These are phyloP conservation scores for Melanotaenia parkinsoni DNA, from an alignment of 2,797 vertebrate genomes.

Conservation along the genomic window DNA sequence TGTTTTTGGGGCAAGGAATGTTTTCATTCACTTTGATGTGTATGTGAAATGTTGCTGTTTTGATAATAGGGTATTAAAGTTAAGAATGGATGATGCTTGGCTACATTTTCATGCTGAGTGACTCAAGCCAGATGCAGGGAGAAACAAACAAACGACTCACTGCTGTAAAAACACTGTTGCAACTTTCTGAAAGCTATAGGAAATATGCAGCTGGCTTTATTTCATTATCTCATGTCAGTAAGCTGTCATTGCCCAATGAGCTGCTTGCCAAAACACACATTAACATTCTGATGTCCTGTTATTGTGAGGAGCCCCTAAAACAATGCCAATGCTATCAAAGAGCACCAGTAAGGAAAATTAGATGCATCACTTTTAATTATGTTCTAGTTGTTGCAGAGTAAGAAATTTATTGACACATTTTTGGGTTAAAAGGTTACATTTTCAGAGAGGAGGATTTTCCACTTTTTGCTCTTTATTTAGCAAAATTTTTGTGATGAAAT, in stretches of 20 bases:
- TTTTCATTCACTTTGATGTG: constrained; percentile 3
- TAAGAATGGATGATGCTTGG: constrained; percentile 14
- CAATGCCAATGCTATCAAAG: constrained; percentile 36
- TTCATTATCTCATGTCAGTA: constrained; percentile 57
- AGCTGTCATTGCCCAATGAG: constrained; percentile 40
- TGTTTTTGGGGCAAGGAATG: background rate
- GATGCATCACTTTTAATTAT: constrained; percentile 34
- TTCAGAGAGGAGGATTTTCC: background rate
- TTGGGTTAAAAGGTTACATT: background rate
- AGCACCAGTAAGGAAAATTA: constrained; percentile 9
- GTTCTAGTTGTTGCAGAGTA: constrained; percentile 12
- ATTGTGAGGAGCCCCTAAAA: constrained; percentile 43
- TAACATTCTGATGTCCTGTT: constrained; percentile 62
- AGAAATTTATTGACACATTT: constrained; percentile 17
- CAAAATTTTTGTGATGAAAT: constrained; percentile 7
- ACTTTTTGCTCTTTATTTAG: background rate
- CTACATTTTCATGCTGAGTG: constrained; percentile 12
- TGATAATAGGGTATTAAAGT: constrained; percentile 8
- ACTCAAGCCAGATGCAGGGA: constrained; percentile 8
- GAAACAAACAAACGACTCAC: constrained; percentile 6
- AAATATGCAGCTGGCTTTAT: constrained; percentile 43
- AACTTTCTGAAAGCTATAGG: constrained; percentile 6
- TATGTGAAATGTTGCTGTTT: background rate
- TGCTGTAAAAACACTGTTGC: background rate
- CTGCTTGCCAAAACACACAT: constrained; percentile 69